Base-by-base conservation (phyloP, 2,888 invertebrate species). In the Pristionchus fissidentatus region DNA sequence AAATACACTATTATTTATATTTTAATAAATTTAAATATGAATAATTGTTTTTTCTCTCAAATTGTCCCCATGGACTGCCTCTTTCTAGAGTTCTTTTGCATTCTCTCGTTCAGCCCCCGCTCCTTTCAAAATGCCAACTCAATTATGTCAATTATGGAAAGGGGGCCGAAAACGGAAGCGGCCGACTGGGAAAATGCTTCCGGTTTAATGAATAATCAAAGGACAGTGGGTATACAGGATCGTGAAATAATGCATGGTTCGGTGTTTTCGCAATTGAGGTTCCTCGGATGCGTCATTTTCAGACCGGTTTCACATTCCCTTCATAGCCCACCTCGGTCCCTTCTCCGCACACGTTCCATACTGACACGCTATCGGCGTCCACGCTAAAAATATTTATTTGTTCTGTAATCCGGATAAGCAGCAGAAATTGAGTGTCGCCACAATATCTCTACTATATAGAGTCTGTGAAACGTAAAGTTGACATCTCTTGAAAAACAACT, bases 311-410 rank as follows among this genome's bases (percentile, higher is more conserved):
- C n/a, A n/a, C n/a, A n/a, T n/a, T n/a, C n/a, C n/a, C n/a, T n/a
- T n/a, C n/a, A n/a, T n/a, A n/a, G n/a, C 66, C 22, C 13, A 88
- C 89, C 87, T 88, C 1, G 89, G 84, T 1, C 85, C 85, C 46
- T 89, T 90, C 29, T 92, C 91, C 2, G 85, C 70, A 81, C 91
- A 91, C 1, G 84, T 84, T 5, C 84, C 86, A 2, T 90, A 88
- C 84, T 91, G 91, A 57, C 89, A 89, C 19, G 85, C 77, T 2
- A 87, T 70, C 0, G 87, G 84, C 26, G 85, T 84, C 89, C 89
- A 89, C 10, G 88, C 87, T 84, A 35, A 3, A 78, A 52, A 26
- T 29, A 49, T 3, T 46, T 46, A n/a, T 19, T 77, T 22, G 29
- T 62, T 62, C 29, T 3, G 62, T 1, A 62, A 35, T 13, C 15